Percentiles rank a stretch among this genome's conserved stretches.
Evolutionary conservation across 2,113 vertebrate species (phyloP).

Genomic region (Motacilla alba): DNA sequence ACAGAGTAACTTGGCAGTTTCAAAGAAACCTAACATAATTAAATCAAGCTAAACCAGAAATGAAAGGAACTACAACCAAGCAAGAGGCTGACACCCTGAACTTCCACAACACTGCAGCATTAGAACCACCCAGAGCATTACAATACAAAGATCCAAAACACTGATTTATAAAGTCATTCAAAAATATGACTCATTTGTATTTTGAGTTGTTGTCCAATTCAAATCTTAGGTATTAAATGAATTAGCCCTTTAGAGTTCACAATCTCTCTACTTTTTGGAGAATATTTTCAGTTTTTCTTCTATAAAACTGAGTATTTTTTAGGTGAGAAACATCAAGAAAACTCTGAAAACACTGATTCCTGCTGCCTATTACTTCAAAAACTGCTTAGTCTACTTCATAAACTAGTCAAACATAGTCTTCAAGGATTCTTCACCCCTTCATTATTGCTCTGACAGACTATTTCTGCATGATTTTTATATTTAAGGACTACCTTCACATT

Average conservation of each 20-base stretch:
- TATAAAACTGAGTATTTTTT: not conserved
- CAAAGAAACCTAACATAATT: conserved; percentile 33
- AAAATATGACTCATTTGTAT: not conserved
- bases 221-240: not conserved
- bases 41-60: conserved; percentile 12
- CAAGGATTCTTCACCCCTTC: not conserved
- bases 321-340: not conserved
- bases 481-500: not conserved
- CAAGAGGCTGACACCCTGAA: not conserved
- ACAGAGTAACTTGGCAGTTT: conserved; percentile 3
- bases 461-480: not conserved
- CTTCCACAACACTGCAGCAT: not conserved
- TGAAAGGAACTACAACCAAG: not conserved
- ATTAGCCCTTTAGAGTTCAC: not conserved
- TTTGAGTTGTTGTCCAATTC: not conserved
- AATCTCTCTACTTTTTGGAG: not conserved
- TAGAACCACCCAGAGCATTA: not conserved
- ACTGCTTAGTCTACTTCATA: not conserved
- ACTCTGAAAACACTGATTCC: not conserved
- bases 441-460: not conserved
- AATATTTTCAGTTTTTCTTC: not conserved
- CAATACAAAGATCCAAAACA: not conserved
- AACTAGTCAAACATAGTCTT: not conserved
- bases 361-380: not conserved
- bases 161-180: not conserved